Evolutionary conservation across 1,140 invertebrate species (phyloP).

Genomic region (Trachymyrmex cornetzi): DNA sequence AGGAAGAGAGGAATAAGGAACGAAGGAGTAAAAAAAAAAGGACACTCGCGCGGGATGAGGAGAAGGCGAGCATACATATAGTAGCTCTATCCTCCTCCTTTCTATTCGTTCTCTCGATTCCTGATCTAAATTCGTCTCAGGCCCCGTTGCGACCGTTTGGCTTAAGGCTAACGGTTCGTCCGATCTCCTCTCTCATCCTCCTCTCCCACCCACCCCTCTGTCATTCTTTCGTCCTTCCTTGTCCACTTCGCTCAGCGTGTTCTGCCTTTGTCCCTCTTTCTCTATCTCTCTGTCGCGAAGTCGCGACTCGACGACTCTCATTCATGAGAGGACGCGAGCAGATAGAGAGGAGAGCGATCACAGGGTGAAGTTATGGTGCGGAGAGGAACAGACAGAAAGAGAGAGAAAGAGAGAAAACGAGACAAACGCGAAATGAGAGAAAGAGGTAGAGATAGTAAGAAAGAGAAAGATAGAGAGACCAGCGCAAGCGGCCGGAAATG

Average conservation of each 20-base stretch:
- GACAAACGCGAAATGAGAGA: conserved; percentile 46
- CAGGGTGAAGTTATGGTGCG: conserved; percentile 32
- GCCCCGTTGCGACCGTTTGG: conserved; percentile 78
- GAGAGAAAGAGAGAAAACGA: conserved; percentile 22
- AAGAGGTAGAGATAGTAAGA: conserved; percentile 44
- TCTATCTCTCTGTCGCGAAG: conserved; percentile 47
- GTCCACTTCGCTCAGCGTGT: conserved; percentile 5
- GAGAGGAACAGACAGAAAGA: conserved; percentile 11
- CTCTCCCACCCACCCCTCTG: not conserved
- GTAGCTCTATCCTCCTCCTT: conserved; percentile 47
- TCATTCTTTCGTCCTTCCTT: conserved; percentile 57
- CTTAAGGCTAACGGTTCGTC: conserved; percentile 79
- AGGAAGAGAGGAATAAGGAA: conserved; percentile 76
- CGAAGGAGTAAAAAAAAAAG: conserved; percentile 73
- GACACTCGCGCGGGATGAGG: not conserved
- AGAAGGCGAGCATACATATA: conserved; percentile 8
- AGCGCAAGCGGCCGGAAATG: conserved; percentile 82
- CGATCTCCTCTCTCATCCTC: conserved; percentile 31
- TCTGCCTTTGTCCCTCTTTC: conserved; percentile 9
- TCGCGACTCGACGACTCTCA: conserved; percentile 70
- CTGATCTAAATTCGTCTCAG: conserved; percentile 83
- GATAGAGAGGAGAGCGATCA: conserved; percentile 50
- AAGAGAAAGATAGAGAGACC: conserved; percentile 61
- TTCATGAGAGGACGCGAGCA: conserved; percentile 75
- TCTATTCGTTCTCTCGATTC: conserved; percentile 66